Base-by-base conservation (phyloP, 2,888 invertebrate species). In the Onchidella celtica region DNA sequence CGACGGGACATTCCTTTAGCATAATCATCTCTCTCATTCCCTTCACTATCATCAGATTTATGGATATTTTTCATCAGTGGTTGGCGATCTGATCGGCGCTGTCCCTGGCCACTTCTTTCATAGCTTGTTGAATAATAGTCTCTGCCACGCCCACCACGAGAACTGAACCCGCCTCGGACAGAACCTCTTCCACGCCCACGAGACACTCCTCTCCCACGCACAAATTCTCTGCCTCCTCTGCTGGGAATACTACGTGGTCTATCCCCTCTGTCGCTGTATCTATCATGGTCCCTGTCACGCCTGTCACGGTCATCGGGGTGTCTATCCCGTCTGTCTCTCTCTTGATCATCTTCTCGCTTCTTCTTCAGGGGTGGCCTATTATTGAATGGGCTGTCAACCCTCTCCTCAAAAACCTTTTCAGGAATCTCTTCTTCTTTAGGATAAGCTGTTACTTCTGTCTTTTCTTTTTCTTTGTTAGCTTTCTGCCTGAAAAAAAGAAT, bases 181-280 rank as follows among this genome's bases (percentile, higher is more conserved):
- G 85, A 83, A 11, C 85, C 84, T 63, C 88, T 85, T 9, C 88
- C 81, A 2, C 86, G 81, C 21, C 85, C 85, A 57, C 89, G 86
- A 24, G 88, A 82, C 21, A 90, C 84, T 24, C 92, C 90, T 57
- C 92, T 86, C 29, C 92, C 92, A 40, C 93, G 84, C 32, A 91
- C 90, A 86, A 91, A 91, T 80, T 91, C 92, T 24, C 90, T 84
- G 38, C 90, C 87, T 72, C 88, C 87, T 72, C 88, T 85, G 57
- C 90, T 83, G 38, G 90, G 82, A 70, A 87, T 84, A 85, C 88
- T 86, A 27, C 87, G 83, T 29, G 86, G 85, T 70, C 88, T 65
- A 17, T 75, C 68, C 21, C 47, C 66, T 66, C 65, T 65, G 40
- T 80, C 80, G 34, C 61, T 36, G 27, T 68, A 59, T 66, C 81